Evolutionary conservation across 1,140 invertebrate genomes (phyloP).

Genomic region (Coelopa frigida): DNA sequence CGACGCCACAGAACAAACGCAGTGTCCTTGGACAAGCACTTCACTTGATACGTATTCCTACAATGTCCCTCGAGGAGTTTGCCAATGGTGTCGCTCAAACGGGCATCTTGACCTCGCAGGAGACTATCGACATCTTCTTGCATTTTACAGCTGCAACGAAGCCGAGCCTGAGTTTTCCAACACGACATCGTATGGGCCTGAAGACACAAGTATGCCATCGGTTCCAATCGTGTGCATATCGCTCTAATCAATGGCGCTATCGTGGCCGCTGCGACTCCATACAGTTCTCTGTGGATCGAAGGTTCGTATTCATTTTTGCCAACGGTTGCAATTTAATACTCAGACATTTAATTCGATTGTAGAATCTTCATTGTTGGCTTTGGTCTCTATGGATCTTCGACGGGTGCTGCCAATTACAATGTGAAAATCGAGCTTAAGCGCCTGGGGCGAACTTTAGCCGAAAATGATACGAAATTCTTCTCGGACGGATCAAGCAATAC

Average conservation of each 20-base stretch:
- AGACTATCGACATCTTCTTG: slow-evolving; percentile 87
- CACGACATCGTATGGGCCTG: slow-evolving; percentile 72
- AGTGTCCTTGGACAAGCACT: slow-evolving; percentile 68
- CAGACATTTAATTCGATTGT: slow-evolving; percentile 32
- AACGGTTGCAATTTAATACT: too few species aligned
- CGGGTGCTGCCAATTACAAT: slow-evolving; percentile 82
- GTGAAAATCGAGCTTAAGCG: slow-evolving; percentile 86
- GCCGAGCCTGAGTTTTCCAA: slow-evolving; percentile 72
- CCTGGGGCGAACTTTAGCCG: slow-evolving; percentile 73
- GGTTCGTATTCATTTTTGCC: too few species aligned
- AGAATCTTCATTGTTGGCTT: slow-evolving; percentile 89
- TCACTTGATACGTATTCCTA: slow-evolving; percentile 80
- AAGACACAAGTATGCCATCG: slow-evolving; percentile 89
- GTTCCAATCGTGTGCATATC: slow-evolving; percentile 92
- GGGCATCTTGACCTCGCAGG: slow-evolving; percentile 78
- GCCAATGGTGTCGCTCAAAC: slow-evolving; percentile 84
- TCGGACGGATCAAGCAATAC: slow-evolving; percentile 90
- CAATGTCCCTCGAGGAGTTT: slow-evolving; percentile 85
- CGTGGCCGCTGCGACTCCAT: slow-evolving; percentile 86
- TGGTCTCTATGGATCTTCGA: slow-evolving; percentile 86
- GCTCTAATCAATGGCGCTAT: slow-evolving; percentile 93
- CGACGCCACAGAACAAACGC: slow-evolving; percentile 63
- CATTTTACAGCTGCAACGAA: slow-evolving; percentile 79
- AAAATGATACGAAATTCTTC: slow-evolving; percentile 87
- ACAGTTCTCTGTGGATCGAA: slow-evolving; percentile 81